Evolutionary conservation across 2,113 vertebrate species (phyloP).

Genomic region (Glaucidium brasilianum): DNA sequence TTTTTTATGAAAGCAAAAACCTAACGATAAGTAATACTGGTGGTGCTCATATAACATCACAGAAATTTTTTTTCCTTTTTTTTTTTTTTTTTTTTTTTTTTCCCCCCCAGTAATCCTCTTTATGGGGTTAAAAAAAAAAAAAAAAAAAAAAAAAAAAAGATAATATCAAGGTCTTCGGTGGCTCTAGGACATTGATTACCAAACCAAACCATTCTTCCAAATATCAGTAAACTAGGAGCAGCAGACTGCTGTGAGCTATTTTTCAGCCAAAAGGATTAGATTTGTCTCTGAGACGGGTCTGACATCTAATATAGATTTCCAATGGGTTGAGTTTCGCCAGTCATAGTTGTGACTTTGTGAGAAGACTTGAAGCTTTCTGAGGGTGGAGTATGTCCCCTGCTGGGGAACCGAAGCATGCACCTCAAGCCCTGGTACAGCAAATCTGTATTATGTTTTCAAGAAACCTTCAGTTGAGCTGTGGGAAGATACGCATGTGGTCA

Average conservation of each 20-base stretch:
- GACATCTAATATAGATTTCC: conserved; percentile 76
- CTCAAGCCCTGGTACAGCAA: not conserved
- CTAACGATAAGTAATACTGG: not conserved
- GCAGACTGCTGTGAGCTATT: conserved; percentile 61
- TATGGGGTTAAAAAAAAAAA: conserved; percentile 38
- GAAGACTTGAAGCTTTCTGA: conserved; percentile 38
- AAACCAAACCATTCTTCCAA: conserved; percentile 67
- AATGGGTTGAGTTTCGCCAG: conserved; percentile 65
- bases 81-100: not conserved
- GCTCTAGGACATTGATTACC: conserved; percentile 56
- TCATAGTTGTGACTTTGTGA: conserved; percentile 58
- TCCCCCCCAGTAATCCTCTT: conserved; percentile 38
- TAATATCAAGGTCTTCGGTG: conserved; percentile 57
- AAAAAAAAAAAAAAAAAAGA: conserved; percentile 47
- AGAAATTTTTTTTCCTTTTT: not conserved
- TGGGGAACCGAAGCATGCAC: conserved; percentile 15
- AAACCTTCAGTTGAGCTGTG: not conserved
- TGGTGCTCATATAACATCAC: not conserved
- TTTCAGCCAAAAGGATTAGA: conserved; percentile 72
- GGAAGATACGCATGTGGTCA: not conserved
- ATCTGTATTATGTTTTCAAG: not conserved
- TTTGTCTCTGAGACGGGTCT: conserved; percentile 68
- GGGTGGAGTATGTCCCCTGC: conserved; percentile 54
- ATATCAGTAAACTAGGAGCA: conserved; percentile 62
- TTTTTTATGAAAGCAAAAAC: not conserved